Conservation (phyloP, 1,140 invertebrate genomes). For the Drosophila teissieri region DNA sequence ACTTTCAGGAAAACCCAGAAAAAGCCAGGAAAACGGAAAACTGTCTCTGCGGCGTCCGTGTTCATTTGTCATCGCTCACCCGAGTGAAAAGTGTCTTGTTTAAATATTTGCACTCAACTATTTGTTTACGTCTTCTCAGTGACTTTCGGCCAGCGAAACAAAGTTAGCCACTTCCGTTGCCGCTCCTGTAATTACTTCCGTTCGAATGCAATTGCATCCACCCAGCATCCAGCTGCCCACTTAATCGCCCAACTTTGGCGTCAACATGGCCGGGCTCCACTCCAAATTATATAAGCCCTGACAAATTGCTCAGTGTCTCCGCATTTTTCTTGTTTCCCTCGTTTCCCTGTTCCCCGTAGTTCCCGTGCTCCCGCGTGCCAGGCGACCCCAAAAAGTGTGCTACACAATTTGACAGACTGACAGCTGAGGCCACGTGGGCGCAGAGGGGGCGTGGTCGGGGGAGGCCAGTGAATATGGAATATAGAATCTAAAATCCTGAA, state of each 20-base stretch:
- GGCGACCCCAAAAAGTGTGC: conserved; percentile 32
- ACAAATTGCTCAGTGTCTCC: conserved; percentile 20
- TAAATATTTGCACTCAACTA: neutral
- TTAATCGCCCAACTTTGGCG: conserved; percentile 41
- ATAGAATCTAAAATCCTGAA: neutral
- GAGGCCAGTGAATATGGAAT: neutral
- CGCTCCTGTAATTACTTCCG: conserved; percentile 38
- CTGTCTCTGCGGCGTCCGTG: neutral
- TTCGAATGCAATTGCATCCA: conserved; percentile 4
- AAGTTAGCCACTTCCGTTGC: conserved; percentile 33
- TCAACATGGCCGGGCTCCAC: conserved; percentile 33
- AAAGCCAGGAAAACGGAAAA: neutral
- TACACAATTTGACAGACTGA: conserved; percentile 51
- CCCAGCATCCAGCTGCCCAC: neutral
- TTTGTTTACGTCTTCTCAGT: conserved; percentile 21
- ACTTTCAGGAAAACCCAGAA: neutral
- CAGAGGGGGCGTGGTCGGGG: neutral
- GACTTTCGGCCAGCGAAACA: conserved; percentile 33
- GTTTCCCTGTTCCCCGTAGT: neutral
- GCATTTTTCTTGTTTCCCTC: neutral
- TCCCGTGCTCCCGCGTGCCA: conserved; percentile 6
- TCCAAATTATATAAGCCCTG: conserved; percentile 48
- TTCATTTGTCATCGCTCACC: conserved; percentile 41
- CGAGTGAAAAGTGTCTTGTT: conserved; percentile 34
- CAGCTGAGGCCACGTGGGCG: conserved; percentile 35